Evolutionary conservation across 2,113 vertebrate species (phyloP), one percentile per base, ranked within the genome.

Genomic region (Dicrurus megarhynchus): DNA sequence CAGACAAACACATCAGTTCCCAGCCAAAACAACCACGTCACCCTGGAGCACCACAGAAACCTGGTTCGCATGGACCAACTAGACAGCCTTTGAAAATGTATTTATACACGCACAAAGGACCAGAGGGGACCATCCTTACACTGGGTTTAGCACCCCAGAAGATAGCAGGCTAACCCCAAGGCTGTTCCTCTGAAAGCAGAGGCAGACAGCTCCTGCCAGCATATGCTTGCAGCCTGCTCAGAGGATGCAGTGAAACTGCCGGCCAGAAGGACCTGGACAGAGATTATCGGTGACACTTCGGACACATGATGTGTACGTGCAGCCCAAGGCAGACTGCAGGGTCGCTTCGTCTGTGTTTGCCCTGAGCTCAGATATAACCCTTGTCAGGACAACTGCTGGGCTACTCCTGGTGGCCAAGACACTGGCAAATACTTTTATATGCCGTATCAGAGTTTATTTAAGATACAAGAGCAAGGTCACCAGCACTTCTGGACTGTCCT

Each of bases 391-490:
- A 90, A n/a, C 55, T 42, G 35, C 59, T 2, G 3, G 33, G 46
- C 67, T 73, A 39, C 52, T 63, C 50, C 50, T 70, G 21, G 42
- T 35, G 52, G 53, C 69, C 61, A 69, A 81, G 46, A 64, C 8
- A 64, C 15, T 3, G 3, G 41, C 56, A 83, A 85, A 57, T 60
- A 63, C 30, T 83, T 92, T 79, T 53, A 50, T 41, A 27, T 2
- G 7, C 4, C 0, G 3, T n/a, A 44, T 13, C 59, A 80, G 32
- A 84, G 63, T 84, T 84, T 69, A 83, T 86, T 70, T 46, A 49
- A 95, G 83, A 89, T 47, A 75, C 13, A 42, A 69, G 22, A 75
- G 60, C 90, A 91, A 97, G 90, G 93, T 93, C 92, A 95, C 42
- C 67, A 87, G 6, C 15, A 3, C 71, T 82, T 68, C 55, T 37